Percentiles rank a stretch among this genome's conserved stretches.
These are phyloP conservation scores for Nematostella vectensis DNA, from an alignment of 92 coral and sea anemone genomes.

Conservation along the genomic window DNA sequence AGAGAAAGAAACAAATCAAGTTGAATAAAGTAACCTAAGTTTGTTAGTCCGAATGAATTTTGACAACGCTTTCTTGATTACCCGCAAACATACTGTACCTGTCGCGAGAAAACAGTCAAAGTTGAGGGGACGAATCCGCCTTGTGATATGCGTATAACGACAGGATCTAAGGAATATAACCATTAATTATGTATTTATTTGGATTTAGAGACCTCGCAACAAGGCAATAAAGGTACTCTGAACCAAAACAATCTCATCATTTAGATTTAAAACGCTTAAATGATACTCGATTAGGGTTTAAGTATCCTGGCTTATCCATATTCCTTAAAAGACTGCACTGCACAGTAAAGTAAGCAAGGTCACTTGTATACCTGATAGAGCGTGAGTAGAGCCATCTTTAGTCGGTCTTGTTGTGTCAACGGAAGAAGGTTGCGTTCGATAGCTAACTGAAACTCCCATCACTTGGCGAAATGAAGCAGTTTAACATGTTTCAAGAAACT, in stretches of 20 bases:
- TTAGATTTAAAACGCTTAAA: background rate
- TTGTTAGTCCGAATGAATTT: no score
- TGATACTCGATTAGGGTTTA: background rate
- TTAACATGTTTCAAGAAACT: no score
- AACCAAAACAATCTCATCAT: background rate
- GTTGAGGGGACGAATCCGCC: slow-evolving; percentile 33
- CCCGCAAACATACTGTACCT: no score
- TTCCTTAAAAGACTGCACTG: no score
- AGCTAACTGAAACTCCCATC: slow-evolving; percentile 27
- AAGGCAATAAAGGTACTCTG: background rate
- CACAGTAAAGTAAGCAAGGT: background rate
- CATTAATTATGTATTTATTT: background rate
- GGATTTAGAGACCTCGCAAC: background rate
- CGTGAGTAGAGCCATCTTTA: background rate
- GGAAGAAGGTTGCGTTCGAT: slow-evolving; percentile 11
- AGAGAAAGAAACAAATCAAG: background rate
- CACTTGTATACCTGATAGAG: background rate
- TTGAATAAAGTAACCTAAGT: background rate
- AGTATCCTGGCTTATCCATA: background rate
- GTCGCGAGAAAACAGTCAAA: slow-evolving; percentile 33
- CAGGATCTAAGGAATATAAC: slow-evolving; percentile 21
- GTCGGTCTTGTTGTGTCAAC: slow-evolving; percentile 16
- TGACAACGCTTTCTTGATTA: no score
- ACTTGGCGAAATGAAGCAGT: no score
- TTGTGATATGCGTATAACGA: slow-evolving; percentile 21